These are phyloP conservation scores for Ladona fulva DNA, from an alignment of 1,140 invertebrate genomes.

Conservation along the genomic window DNA sequence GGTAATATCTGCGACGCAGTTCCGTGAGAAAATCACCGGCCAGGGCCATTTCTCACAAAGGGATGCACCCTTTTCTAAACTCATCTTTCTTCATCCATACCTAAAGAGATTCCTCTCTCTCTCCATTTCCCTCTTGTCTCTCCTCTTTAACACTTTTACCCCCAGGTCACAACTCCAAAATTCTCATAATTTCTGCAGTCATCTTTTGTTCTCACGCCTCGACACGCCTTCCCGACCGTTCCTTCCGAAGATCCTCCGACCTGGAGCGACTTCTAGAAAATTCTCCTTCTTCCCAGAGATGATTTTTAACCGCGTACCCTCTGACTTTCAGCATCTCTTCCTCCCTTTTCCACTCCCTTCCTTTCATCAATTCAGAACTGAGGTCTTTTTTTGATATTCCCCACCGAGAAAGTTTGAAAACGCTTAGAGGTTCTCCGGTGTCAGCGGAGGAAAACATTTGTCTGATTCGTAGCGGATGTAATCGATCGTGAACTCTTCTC, in stretches of 20 bases:
- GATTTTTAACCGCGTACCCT: neutral
- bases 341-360: neutral
- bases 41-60: neutral
- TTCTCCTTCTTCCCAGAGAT: neutral
- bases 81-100: neutral
- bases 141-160: neutral
- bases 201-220: neutral
- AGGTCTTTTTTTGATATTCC: slow-evolving; percentile 17
- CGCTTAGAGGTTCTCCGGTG: slow-evolving; percentile 24
- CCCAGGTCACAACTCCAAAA: neutral
- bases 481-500: neutral
- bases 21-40: too few species aligned
- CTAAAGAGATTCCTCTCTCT: neutral
- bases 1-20: too few species aligned
- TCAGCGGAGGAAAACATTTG: slow-evolving; percentile 15
- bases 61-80: too few species aligned
- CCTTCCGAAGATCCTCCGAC: neutral
- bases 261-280: neutral
- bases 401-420: neutral
- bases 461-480: slow-evolving; percentile 13
- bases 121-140: neutral
- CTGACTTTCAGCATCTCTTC: neutral
- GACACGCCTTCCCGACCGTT: neutral
- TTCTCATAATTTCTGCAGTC: neutral
- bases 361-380: slow-evolving; percentile 25